Conservation (phyloP, 2,797 vertebrate genomes). For the Ambastaia sidthimunki region DNA sequence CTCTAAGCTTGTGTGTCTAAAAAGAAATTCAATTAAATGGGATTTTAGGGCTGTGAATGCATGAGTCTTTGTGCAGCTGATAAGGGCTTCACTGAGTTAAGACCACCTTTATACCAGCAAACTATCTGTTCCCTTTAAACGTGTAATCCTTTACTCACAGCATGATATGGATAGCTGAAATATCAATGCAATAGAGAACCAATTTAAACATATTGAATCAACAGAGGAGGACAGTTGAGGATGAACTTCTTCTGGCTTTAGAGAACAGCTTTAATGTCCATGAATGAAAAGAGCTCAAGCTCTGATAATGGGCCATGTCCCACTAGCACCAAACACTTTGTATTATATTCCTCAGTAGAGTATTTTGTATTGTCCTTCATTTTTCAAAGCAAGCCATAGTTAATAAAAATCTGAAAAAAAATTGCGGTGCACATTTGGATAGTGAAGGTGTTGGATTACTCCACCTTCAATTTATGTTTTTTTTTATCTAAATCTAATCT, state of each 20-base stretch:
- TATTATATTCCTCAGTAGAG: conserved; percentile 48
- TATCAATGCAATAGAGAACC: conserved; percentile 94
- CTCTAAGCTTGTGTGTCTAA: conserved; percentile 95
- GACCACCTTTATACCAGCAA: conserved; percentile 86
- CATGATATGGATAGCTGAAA: conserved; percentile 91
- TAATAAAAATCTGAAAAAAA: conserved; percentile 23
- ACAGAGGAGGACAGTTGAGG: conserved; percentile 83
- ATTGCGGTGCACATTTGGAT: too few relatives aligned
- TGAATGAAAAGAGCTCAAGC: conserved; percentile 54
- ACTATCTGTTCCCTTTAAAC: conserved; percentile 93
- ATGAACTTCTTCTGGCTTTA: conserved; percentile 94
- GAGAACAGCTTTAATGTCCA: conserved; percentile 70
- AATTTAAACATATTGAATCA: conserved; percentile 98
- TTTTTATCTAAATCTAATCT: too few relatives aligned
- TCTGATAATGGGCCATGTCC: conserved; percentile 74
- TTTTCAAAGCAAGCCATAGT: conserved; percentile 22
- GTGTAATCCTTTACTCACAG: conserved; percentile 92
- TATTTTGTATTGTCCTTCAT: conserved; percentile 37
- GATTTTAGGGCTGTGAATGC: conserved; percentile 99
- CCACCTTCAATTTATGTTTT: too few relatives aligned
- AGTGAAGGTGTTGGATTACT: too few relatives aligned
- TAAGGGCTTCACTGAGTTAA: conserved; percentile 86
- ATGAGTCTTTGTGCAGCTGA: conserved; percentile 90
- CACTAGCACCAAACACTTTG: conserved; percentile 47
- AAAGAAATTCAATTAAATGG: conserved; percentile 99